phyloP scores from a whole-genome alignment of 2,113 vertebrate species.

The Gallinago undulata region DNA sequence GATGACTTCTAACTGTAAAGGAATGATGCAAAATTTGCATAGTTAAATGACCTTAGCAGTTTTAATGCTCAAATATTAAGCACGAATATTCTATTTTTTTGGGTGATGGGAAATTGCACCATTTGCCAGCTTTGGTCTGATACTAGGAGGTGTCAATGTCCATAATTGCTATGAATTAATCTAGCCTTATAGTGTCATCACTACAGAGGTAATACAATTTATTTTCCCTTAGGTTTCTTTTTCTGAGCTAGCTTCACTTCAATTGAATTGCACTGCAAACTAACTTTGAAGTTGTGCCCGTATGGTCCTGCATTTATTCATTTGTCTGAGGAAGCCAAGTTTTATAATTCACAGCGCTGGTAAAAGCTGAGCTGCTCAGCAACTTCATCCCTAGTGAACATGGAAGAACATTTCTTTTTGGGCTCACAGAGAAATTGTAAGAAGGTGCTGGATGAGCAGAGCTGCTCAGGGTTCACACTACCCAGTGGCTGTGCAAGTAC shows the following conservation, averaged over 20 bases:
- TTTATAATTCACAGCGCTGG: fast-evolving
- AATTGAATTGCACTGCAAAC: not conserved
- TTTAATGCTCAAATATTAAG: not conserved
- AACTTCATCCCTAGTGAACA: not conserved
- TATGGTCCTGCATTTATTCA: not conserved
- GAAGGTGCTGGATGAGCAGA: not conserved
- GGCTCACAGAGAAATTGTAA: not conserved
- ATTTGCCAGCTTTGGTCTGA: not conserved
- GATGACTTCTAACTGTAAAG: not conserved
- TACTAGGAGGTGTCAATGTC: not conserved
- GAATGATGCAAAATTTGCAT: not conserved
- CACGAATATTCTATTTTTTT: not conserved
- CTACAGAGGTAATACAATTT: not conserved
- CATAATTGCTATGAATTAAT: not conserved
- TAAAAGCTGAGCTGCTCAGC: not conserved
- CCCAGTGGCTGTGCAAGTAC: not conserved
- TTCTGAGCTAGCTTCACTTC: not conserved
- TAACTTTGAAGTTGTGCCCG: not conserved
- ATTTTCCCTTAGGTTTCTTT: not conserved
- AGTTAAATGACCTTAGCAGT: not conserved
- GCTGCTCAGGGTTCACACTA: not conserved
- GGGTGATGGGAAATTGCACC: not conserved
- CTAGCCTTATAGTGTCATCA: not conserved
- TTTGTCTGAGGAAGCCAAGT: not conserved
- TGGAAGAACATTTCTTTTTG: not conserved